Base-by-base conservation (phyloP, 2,888 invertebrate genomes). In the Sturmia bella region DNA sequence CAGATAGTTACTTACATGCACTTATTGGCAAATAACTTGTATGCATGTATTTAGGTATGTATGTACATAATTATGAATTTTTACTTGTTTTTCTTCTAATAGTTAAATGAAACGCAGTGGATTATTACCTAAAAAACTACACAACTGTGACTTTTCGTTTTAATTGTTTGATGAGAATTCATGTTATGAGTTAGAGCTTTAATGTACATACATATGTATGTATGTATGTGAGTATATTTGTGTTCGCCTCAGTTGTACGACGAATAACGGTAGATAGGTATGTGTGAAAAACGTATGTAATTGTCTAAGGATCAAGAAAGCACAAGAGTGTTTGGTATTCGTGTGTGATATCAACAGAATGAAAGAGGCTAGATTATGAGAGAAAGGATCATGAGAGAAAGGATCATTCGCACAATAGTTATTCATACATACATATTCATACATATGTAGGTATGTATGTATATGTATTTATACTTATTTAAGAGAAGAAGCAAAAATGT, bases 101-200 rank as follows among this genome's bases (percentile, higher is more conserved):
- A 73, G 73, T 70, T 82, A 64, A 48, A 41, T 5, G 73, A 70
- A 78, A 75, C 77, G 56, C 66, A 75, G 70, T 78, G 74, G 73
- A 68, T 75, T 57, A 64, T 50, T 77, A 59, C 64, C 61, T 79
- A 64, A 63, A 45, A 57, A 79, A 72, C 78, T 82, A 76, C 72
- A 68, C 52, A 79, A 79, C 72, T 80, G 80, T 80, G 80, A 80
- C 80, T 78, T 57, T 76, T 80, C 43, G 57, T 13, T 59, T 68
- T 32, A 32, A 32, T 3, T 56, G 75, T 70, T 59, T 52, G 61
- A 37, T 61, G 48, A 73, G 41, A 73, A 39, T 70, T 72, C 12
- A 17, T 54, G 19, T 61, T 1, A 43, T 57, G 24, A 68, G 45
- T 32, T 6, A 41, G 15, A 27, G 24, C n/a, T n/a, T 11, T 64